Conservation (phyloP, 2,113 vertebrate species). For the Pogona vitticeps region DNA sequence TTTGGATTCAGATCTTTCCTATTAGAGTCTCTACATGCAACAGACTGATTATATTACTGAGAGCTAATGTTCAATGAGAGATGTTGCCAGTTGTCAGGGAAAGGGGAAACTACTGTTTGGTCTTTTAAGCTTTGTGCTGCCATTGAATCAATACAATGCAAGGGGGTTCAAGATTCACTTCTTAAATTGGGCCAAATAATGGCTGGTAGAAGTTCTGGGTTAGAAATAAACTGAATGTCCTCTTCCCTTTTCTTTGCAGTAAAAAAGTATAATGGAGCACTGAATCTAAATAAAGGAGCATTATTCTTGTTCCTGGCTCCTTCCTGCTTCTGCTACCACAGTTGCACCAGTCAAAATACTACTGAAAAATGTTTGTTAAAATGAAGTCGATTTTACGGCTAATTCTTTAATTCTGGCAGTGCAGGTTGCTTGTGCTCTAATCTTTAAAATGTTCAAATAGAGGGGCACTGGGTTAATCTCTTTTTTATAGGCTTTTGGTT, state of each 20-base stretch:
- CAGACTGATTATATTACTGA: neutral
- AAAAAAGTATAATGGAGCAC: neutral
- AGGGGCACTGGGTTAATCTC: slow-evolving; percentile 14
- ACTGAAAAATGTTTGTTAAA: neutral
- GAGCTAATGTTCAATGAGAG: neutral
- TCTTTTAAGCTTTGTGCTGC: neutral
- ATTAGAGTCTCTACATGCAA: neutral
- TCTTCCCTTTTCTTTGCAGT: neutral
- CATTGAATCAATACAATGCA: neutral
- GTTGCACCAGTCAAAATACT: neutral
- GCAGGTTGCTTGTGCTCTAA: neutral
- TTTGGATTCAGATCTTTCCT: neutral
- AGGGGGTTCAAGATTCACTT: neutral
- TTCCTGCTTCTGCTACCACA: neutral
- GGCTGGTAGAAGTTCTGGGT: neutral
- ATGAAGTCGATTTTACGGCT: neutral
- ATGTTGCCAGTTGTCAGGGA: neutral
- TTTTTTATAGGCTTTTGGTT: slow-evolving; percentile 6
- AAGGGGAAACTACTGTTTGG: neutral
- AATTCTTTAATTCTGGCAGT: neutral
- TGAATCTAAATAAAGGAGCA: neutral
- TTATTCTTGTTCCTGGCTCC: neutral
- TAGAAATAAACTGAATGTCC: neutral
- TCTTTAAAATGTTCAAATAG: slow-evolving; percentile 4
- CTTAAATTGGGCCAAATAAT: neutral